Conservation (phyloP, 2,888 invertebrate species). For the Drosophila merina region DNA sequence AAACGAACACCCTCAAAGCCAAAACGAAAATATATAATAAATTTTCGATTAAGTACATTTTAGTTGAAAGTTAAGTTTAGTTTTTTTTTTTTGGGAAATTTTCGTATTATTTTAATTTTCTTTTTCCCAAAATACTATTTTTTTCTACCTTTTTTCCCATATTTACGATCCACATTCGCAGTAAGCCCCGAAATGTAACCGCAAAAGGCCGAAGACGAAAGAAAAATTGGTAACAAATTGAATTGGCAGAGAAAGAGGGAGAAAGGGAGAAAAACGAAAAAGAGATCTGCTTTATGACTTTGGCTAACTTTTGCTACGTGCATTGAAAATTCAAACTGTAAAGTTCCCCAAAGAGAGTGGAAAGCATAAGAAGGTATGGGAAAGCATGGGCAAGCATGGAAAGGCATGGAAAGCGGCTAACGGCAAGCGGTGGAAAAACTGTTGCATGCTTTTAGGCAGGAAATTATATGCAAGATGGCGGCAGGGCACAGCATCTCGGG, state of each 20-base stretch:
- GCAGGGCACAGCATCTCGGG: not conserved
- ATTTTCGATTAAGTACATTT: not conserved
- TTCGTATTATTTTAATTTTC: not conserved
- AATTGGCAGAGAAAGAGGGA: conserved; percentile 25
- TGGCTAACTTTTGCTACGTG: conserved; percentile 75
- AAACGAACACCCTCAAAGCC: conserved; percentile 42
- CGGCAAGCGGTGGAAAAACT: conserved; percentile 41
- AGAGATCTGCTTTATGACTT: conserved; percentile 74
- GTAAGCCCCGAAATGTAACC: too few species aligned
- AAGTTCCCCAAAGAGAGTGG: conserved; percentile 1
- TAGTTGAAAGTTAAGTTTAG: not conserved
- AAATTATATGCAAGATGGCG: conserved; percentile 49
- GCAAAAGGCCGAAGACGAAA: conserved; percentile 1
- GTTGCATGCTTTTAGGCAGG: conserved; percentile 72
- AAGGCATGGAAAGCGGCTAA: conserved; percentile 2
- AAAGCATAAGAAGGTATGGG: too few species aligned
- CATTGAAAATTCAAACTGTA: conserved; percentile 52
- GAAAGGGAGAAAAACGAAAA: not conserved
- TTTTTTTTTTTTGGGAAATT: not conserved
- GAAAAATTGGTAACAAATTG: conserved; percentile 37
- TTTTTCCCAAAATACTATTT: not conserved
- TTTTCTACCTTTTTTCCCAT: too few species aligned
- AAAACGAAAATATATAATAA: not conserved
- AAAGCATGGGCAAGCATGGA: too few species aligned
- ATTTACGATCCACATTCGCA: too few species aligned